phyloP scores from a whole-genome alignment of 2,797 vertebrate species.

The Psittacula derbiana region DNA sequence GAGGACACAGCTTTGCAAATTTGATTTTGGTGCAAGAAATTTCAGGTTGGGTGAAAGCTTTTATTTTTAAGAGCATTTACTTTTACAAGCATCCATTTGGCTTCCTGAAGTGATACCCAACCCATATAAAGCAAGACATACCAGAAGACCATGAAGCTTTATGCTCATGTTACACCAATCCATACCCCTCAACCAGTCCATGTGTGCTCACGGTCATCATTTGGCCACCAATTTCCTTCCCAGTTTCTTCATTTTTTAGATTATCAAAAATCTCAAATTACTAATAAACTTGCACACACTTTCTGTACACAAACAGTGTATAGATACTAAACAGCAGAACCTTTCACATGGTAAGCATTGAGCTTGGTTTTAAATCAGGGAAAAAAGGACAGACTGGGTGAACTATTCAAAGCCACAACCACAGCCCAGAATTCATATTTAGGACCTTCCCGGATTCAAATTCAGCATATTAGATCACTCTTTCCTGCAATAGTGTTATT shows the following conservation, averaged over 20 bases:
- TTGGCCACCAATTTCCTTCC: background rate
- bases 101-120: background rate
- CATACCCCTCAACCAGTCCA: background rate
- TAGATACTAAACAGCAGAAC: background rate
- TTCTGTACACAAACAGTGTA: background rate
- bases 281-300: background rate
- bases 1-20: background rate
- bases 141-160: background rate
- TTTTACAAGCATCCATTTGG: background rate
- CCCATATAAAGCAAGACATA: background rate
- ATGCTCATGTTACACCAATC: background rate
- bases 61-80: background rate
- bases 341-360: background rate
- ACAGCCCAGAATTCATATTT: background rate
- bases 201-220: rapidly evolving
- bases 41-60: background rate
- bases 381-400: background rate
- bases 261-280: background rate
- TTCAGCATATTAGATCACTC: background rate
- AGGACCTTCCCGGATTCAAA: background rate
- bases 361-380: background rate
- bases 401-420: background rate
- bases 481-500: background rate
- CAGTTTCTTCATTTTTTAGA: background rate
- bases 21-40: background rate